phyloP scores from a whole-genome alignment of 1,140 invertebrate species.

The Teleopsis dalmanni region DNA sequence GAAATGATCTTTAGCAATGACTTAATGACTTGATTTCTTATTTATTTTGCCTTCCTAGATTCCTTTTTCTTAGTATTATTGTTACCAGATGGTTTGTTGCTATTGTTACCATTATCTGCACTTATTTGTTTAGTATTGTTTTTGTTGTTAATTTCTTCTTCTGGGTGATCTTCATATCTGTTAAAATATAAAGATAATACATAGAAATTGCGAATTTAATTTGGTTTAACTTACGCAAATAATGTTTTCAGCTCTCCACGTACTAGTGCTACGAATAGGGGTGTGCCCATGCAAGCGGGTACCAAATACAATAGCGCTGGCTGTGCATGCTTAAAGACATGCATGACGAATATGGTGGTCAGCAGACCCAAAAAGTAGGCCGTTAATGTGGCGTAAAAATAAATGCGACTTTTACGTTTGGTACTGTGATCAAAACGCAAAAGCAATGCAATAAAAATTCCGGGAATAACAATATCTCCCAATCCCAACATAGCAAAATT shows the following conservation, averaged over 20 bases:
- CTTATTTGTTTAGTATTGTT: conserved; percentile 36
- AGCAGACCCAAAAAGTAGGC: conserved; percentile 93
- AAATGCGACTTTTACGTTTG: conserved; percentile 78
- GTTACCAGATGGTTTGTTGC: too few relatives aligned
- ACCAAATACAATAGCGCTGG: conserved; percentile 96
- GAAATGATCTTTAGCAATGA: too few relatives aligned
- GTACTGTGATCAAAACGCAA: conserved; percentile 92
- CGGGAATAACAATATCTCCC: conserved; percentile 98
- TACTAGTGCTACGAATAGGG: conserved; percentile 75
- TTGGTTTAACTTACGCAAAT: conserved; percentile 68
- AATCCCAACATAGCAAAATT: conserved; percentile 99
- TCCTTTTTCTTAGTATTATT: conserved; percentile 44
- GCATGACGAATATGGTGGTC: conserved; percentile 95
- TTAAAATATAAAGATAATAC: conserved; percentile 19
- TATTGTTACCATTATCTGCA: conserved; percentile 19
- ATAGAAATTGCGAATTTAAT: neutral
- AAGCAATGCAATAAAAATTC: conserved; percentile 96
- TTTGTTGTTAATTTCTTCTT: conserved; percentile 44
- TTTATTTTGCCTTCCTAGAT: conserved; percentile 38
- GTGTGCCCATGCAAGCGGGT: conserved; percentile 88
- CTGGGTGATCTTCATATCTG: conserved; percentile 60
- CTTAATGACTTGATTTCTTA: too few relatives aligned
- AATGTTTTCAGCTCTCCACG: conserved; percentile 86
- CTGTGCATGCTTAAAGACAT: conserved; percentile 97
- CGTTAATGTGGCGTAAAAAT: conserved; percentile 89